Evolutionary conservation across 2,888 invertebrate species (phyloP).

Genomic region (Drosophila prolongata): DNA sequence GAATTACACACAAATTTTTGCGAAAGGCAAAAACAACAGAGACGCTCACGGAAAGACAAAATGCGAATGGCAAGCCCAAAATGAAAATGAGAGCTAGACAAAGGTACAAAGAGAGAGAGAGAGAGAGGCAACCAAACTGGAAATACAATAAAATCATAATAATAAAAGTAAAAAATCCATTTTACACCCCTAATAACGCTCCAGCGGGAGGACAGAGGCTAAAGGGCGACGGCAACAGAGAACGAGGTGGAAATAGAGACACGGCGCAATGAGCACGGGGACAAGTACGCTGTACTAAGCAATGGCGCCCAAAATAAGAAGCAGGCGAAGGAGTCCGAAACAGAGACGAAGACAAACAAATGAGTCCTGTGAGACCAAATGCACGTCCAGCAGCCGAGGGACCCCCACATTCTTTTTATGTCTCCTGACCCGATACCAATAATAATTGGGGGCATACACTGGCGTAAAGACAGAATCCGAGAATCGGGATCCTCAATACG

Average conservation of each 20-base stretch:
- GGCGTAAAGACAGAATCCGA: background rate
- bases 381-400: constrained; percentile 54
- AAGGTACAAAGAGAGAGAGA: constrained; percentile 21
- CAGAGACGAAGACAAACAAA: constrained; percentile 61
- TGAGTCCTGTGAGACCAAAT: constrained; percentile 81
- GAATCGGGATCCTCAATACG: no score
- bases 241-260: constrained; percentile 20
- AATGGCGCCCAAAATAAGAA: constrained; percentile 22
- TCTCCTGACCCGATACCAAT: constrained; percentile 51
- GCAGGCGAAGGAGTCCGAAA: constrained; percentile 17
- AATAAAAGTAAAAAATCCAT: constrained; percentile 81
- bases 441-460: constrained; percentile 33
- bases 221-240: constrained; percentile 38
- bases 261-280: constrained; percentile 49
- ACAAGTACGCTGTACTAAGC: constrained; percentile 18
- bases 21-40: constrained; percentile 51
- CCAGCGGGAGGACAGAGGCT: constrained; percentile 39
- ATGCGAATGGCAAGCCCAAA: constrained; percentile 72
- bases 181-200: constrained; percentile 79
- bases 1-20: constrained; percentile 66
- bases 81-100: constrained; percentile 55
- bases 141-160: constrained; percentile 80
- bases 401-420: constrained; percentile 18
- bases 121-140: constrained; percentile 59
- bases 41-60: constrained; percentile 42